A percentile compares a stretch with the other conserved stretches of the same genome.
phyloP scores from a whole-genome alignment of 2,113 vertebrate species.

The Symphodus melops region DNA sequence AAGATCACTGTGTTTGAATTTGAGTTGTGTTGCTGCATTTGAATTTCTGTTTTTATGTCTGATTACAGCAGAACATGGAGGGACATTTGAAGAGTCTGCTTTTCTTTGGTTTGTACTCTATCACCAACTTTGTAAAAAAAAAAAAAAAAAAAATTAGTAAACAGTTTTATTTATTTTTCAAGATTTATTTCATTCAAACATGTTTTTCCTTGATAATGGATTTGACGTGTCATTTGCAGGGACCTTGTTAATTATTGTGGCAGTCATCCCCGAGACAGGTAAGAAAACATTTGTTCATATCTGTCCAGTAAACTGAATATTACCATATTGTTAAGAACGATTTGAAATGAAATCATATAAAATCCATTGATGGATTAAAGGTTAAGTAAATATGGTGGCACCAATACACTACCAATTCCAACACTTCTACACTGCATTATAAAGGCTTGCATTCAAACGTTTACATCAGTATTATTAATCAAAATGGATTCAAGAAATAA shows the following conservation, averaged over 20 bases:
- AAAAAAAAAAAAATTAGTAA: no score
- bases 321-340: no score
- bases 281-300: not conserved
- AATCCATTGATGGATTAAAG: no score
- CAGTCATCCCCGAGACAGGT: not conserved
- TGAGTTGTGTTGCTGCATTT: not conserved
- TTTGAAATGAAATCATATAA: no score
- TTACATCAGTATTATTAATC: no score
- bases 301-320: not conserved
- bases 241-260: not conserved
- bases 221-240: constrained; percentile 6
- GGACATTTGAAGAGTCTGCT: constrained; percentile 3
- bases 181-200: no score
- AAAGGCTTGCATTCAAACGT: no score
- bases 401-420: no score
- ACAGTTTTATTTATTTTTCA: no score
- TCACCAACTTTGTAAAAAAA: not conserved
- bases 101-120: constrained; percentile 13
- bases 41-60: not conserved
- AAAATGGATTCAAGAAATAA: no score
- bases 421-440: no score
- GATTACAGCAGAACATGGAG: constrained; percentile 1
- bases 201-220: not conserved
- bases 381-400: no score
- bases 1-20: not conserved